Evolutionary conservation across 2,797 vertebrate genomes (phyloP).

Genomic region (Enteromius unitaeniatus): DNA sequence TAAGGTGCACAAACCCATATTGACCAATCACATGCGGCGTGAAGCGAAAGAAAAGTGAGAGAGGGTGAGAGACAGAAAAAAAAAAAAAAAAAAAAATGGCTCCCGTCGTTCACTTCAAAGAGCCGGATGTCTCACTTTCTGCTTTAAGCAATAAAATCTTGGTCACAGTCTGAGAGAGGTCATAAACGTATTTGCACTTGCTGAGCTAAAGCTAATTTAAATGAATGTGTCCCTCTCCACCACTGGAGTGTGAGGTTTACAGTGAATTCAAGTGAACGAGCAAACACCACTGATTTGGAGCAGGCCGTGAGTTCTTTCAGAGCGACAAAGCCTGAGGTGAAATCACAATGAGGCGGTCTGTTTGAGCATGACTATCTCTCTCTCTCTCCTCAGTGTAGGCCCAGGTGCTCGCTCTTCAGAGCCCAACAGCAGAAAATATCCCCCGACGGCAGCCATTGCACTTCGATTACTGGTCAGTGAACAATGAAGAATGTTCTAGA

Average conservation of each 20-base stretch:
- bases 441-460: slow-evolving; percentile 75
- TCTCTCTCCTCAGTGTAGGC: neutral
- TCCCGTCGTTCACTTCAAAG: too few species aligned
- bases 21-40: too few species aligned
- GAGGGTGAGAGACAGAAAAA: too few species aligned
- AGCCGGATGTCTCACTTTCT: neutral
- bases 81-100: too few species aligned
- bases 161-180: slow-evolving; percentile 34
- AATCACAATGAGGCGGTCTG: slow-evolving; percentile 35
- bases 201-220: slow-evolving; percentile 52
- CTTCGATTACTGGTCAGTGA: slow-evolving; percentile 77
- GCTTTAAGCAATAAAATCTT: slow-evolving; percentile 29
- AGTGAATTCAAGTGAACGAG: slow-evolving; percentile 37
- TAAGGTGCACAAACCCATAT: too few species aligned
- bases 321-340: slow-evolving; percentile 31
- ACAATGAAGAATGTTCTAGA: slow-evolving; percentile 77
- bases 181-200: slow-evolving; percentile 22
- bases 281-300: slow-evolving; percentile 45
- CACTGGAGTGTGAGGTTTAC: slow-evolving; percentile 26
- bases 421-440: slow-evolving; percentile 70
- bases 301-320: slow-evolving; percentile 13
- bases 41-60: too few species aligned
- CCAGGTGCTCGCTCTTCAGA: slow-evolving; percentile 47
- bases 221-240: slow-evolving; percentile 16
- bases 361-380: slow-evolving; percentile 16